A percentile compares a stretch with the other conserved stretches of the same genome.
Evolutionary conservation across 2,888 invertebrate genomes (phyloP).

Genomic region (Drosophila mercatorum): DNA sequence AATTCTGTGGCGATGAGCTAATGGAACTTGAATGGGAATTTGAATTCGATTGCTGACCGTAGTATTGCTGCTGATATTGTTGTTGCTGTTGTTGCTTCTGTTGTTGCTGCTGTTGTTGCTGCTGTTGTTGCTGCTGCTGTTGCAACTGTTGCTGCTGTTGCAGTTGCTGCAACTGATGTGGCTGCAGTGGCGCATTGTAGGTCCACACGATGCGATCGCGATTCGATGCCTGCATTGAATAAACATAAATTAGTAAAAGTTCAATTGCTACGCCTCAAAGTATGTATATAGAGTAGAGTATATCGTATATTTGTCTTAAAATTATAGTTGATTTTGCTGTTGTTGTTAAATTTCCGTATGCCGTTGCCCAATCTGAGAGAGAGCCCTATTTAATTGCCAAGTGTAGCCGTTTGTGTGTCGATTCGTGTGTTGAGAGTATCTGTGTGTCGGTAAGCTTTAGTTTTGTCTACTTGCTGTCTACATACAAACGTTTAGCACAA

Average conservation of each 20-base stretch:
- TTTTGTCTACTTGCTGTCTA: constrained; percentile 47
- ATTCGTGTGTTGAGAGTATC: constrained; percentile 22
- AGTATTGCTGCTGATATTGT: constrained; percentile 64
- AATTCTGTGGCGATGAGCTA: constrained; percentile 86
- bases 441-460: constrained; percentile 50
- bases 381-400: constrained; percentile 45
- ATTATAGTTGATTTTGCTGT: constrained; percentile 37
- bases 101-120: constrained; percentile 45
- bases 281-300: constrained; percentile 11
- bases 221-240: constrained; percentile 80
- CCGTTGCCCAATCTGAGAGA: constrained; percentile 43
- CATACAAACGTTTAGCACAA: constrained; percentile 56
- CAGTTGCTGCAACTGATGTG: constrained; percentile 82
- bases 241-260: constrained; percentile 43
- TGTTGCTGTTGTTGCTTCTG: constrained; percentile 67
- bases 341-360: constrained; percentile 42
- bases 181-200: constrained; percentile 91
- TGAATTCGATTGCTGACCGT: constrained; percentile 81
- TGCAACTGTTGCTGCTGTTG: constrained; percentile 51
- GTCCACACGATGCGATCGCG: constrained; percentile 93
- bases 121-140: constrained; percentile 60
- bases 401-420: constrained; percentile 31
- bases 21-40: constrained; percentile 85
- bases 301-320: constrained; percentile 9
- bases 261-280: constrained; percentile 20